Percentiles rank a stretch among this genome's conserved stretches.
These are phyloP conservation scores for Matsumurasca onukii DNA, from an alignment of 1,140 invertebrate species.

Conservation along the genomic window DNA sequence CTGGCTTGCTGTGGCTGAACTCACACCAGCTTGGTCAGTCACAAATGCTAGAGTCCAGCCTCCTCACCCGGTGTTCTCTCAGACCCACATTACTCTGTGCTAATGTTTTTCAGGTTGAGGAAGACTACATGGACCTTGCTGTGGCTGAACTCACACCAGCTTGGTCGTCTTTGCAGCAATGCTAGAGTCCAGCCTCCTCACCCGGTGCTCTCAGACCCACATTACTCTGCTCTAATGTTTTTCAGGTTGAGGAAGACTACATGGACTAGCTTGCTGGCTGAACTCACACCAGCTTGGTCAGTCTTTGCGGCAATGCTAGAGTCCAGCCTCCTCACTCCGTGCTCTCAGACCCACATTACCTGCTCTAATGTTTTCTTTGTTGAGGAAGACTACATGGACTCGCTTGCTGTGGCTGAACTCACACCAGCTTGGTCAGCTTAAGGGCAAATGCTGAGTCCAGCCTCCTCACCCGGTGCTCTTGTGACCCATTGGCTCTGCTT, in stretches of 20 bases:
- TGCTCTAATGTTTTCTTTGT: no score
- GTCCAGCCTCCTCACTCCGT: no score
- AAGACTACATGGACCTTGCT: constrained; percentile 71
- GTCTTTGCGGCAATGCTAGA: no score
- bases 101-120: constrained; percentile 76
- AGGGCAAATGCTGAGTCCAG: constrained; percentile 52
- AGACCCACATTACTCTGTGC: constrained; percentile 70
- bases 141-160: no score
- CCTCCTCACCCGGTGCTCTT: constrained; percentile 64
- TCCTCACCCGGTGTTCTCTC: constrained; percentile 66
- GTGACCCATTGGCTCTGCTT: constrained; percentile 72
- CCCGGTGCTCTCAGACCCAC: no score
- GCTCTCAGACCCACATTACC: no score
- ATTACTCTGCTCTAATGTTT: no score
- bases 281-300: no score
- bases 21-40: constrained; percentile 62
- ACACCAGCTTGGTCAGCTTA: constrained; percentile 59
- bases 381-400: constrained; percentile 71
- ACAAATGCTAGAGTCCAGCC: constrained; percentile 52
- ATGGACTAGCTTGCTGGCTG: no score
- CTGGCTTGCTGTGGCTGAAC: constrained; percentile 65
- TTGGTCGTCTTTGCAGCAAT: no score
- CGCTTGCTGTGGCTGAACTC: constrained; percentile 68
- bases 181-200: no score
- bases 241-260: no score